A percentile compares a stretch with the other conserved stretches of the same genome.
phyloP scores from a whole-genome alignment of 2,888 invertebrate species.

The Subacronicta megacephala region DNA sequence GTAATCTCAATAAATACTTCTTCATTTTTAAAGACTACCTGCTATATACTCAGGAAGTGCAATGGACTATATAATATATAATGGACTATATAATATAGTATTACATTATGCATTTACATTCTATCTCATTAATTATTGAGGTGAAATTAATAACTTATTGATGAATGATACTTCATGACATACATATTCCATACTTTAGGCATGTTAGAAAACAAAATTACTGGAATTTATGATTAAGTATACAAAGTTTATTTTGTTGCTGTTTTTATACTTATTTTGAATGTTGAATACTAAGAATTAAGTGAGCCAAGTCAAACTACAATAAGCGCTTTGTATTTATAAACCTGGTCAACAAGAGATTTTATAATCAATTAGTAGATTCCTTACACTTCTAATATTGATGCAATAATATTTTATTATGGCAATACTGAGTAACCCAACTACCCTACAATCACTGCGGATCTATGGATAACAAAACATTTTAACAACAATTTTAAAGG shows the following conservation, averaged over 20 bases:
- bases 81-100: slow-evolving; percentile 8
- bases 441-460: no score
- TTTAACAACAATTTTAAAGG: no score
- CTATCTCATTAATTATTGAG: not conserved
- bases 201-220: slow-evolving; percentile 22
- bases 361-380: no score
- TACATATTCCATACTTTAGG: slow-evolving; percentile 6
- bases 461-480: no score
- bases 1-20: not conserved
- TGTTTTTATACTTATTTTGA: slow-evolving; percentile 8
- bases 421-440: not conserved
- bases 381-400: no score
- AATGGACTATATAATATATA: slow-evolving; percentile 9
- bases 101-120: slow-evolving; percentile 2
- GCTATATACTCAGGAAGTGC: no score
- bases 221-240: slow-evolving; percentile 12
- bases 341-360: no score
- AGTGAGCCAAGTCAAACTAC: not conserved
- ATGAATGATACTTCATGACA: slow-evolving; percentile 20
- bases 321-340: not conserved
- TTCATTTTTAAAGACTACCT: no score
- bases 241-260: slow-evolving; percentile 6
- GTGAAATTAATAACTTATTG: slow-evolving; percentile 6
- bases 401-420: not conserved
- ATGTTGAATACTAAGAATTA: slow-evolving; percentile 4